Evolutionary conservation across 1,140 invertebrate species (phyloP), one percentile per base, ranked within the genome.

Genomic region (Drosophila eugracilis): DNA sequence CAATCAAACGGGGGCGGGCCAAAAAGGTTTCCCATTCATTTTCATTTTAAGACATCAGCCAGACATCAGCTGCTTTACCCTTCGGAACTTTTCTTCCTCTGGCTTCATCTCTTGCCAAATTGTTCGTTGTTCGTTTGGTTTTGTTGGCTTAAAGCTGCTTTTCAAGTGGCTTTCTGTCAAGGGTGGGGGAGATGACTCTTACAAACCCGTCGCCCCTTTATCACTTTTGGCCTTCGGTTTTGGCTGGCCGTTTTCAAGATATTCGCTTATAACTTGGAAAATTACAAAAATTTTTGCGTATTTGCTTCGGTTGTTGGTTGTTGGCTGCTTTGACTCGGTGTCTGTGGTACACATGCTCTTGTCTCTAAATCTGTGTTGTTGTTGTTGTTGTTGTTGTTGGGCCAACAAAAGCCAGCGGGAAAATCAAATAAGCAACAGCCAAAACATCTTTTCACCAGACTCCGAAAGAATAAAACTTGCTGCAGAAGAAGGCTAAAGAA

Each of bases 401-500:
- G 55, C 62, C 74, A 78, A 75, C 78, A 80, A 84, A 83, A 70
- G 79, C 69, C 54, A 75, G 69, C 65, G 54, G 28, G 19, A 53
- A 75, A 88, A 86, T 86, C 73, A 86, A 86, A 86, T 86, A 86
- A 88, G 77, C 81, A 75, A 84, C 83, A 88, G 78, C 78, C 59
- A 50, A 80, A 59, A 75, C 73, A 86, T 77, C 72, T 85, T 85
- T 80, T 72, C 41, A 50, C 48, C 44, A 63, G 70, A 36, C 24
- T 45, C 15, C 37, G 37, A 57, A 53, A 71, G 63, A 57, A 77
- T 65, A 75, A 73, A 75, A 66, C 66, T 44, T 72, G 48, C 45
- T 21, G 30, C 41, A 37, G 49, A 57, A 44, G 50, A 45, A 59
- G 55, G 21, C 41, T n/a, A 73, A 75, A 65, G 50, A 59, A 45